A percentile compares a stretch with the other conserved stretches of the same genome.
These are phyloP conservation scores for Protobothrops flavoviridis DNA, from an alignment of 2,113 vertebrate species.

Conservation along the genomic window DNA sequence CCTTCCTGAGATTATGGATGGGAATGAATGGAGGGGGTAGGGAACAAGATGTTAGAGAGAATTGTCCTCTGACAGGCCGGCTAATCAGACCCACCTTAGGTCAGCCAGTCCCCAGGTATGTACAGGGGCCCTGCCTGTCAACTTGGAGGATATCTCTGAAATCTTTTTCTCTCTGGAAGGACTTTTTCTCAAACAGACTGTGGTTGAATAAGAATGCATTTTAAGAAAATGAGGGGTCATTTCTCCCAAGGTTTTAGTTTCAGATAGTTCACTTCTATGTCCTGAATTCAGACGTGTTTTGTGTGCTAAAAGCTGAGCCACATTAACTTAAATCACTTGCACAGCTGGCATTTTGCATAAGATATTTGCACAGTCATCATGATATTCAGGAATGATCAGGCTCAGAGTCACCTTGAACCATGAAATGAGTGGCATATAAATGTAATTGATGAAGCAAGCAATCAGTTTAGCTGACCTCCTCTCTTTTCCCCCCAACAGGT, in stretches of 20 bases:
- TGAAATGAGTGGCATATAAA: background rate
- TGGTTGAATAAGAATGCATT: background rate
- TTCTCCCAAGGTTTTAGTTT: background rate
- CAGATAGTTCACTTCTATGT: background rate
- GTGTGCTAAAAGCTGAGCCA: too few species aligned
- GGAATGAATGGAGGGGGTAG: background rate
- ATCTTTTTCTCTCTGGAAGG: background rate
- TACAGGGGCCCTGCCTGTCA: background rate
- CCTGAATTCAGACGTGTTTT: too few species aligned
- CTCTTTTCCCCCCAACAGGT: constrained; percentile 27
- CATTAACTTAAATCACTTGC: background rate
- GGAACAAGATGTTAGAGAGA: background rate
- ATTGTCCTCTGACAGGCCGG: background rate
- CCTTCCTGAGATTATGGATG: background rate
- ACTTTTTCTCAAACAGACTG: background rate
- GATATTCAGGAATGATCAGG: background rate
- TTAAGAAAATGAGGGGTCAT: background rate
- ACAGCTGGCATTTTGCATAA: background rate
- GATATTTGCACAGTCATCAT: background rate
- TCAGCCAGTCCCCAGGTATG: background rate
- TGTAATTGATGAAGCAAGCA: background rate
- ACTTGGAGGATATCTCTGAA: background rate
- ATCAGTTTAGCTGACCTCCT: background rate
- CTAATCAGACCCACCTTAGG: background rate
- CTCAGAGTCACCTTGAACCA: background rate